A percentile compares a stretch with the other conserved stretches of the same genome.
phyloP scores from a whole-genome alignment of 1,140 invertebrate genomes.

The Anagrus nilaparvatae region DNA sequence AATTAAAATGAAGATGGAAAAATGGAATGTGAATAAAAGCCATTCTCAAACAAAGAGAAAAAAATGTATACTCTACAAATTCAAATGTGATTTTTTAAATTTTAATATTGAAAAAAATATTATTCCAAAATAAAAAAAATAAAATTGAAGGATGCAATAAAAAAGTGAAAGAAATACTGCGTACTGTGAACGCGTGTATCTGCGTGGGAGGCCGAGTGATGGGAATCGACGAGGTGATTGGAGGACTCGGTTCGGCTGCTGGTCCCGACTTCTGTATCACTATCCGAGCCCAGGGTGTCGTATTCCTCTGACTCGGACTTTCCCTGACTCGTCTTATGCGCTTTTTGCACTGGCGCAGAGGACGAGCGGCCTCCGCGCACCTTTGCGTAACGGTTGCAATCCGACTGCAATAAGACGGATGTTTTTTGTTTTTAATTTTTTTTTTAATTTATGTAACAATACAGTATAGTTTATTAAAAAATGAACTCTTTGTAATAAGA shows the following conservation, averaged over 20 bases:
- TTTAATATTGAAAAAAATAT: no score
- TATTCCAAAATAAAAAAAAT: constrained; percentile 5
- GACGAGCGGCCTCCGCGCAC: constrained; percentile 42
- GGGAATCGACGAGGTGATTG: constrained; percentile 47
- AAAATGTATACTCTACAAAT: no score
- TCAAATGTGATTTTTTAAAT: no score
- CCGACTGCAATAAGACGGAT: constrained; percentile 45
- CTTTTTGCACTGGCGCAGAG: constrained; percentile 42
- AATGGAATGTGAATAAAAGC: no score
- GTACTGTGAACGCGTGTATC: constrained; percentile 44
- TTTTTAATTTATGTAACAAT: no score
- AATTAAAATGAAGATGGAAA: no score
- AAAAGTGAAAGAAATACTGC: constrained; percentile 22
- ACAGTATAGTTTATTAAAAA: no score
- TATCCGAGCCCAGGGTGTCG: constrained; percentile 52
- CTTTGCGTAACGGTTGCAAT: constrained; percentile 45
- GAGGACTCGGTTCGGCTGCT: constrained; percentile 47
- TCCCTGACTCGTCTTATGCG: constrained; percentile 43
- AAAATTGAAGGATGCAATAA: no score
- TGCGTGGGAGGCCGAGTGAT: constrained; percentile 39
- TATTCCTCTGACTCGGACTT: constrained; percentile 55
- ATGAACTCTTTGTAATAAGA: no score
- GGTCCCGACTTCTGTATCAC: constrained; percentile 47
- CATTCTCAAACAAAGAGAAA: no score
- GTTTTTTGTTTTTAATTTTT: no score